Base-by-base conservation (phyloP, 2,113 vertebrate species). In the Poicephalus meyeri region DNA sequence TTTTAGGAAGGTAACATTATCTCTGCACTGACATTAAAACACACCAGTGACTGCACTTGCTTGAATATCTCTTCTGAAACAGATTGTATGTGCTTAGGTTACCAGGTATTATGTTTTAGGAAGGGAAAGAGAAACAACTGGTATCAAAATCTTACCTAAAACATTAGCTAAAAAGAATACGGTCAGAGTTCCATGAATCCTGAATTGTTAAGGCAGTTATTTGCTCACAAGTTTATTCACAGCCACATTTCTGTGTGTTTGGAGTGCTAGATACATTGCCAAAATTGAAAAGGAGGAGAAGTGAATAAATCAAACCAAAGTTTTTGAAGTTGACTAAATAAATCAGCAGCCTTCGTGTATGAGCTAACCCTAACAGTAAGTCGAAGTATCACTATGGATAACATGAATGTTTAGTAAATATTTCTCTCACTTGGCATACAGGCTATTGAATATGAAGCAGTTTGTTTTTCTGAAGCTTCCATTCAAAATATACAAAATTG, bases 1-100 rank as follows among this genome's bases (percentile, higher is more conserved):
- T 98, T 98, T 98, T 89, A 96, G 97, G 95, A 98, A 98, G 98
- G 99, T 99, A 99, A 99, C 95, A 97, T 93, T 98, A 99, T 98
- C 98, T 98, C 96, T 83, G 92, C 98, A 98, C 97, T 98, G 98
- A 99, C 98, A 98, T 99, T 98, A 99, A 98, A 98, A 98, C 97
- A 98, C 95, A 87, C 89, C 98, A 97, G 96, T 89, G 98, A 95
- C 98, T 97, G 97, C 97, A 91, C 95, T 98, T 97, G 97, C 97
- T 97, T 97, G 97, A 98, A 96, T 97, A 93, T 97, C 97, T 98
- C 98, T 98, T 97, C 94, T 98, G 87, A 97, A 98, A 97, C 97
- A 98, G 98, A 99, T 97, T 98, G 97, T 92, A 97, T 92, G 89
- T 97, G 97, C 98, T 99, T 98, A 97, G 98, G 98, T 99, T 99